Evolutionary conservation across 2,113 vertebrate species (phyloP).

Genomic region (Bucco capensis): DNA sequence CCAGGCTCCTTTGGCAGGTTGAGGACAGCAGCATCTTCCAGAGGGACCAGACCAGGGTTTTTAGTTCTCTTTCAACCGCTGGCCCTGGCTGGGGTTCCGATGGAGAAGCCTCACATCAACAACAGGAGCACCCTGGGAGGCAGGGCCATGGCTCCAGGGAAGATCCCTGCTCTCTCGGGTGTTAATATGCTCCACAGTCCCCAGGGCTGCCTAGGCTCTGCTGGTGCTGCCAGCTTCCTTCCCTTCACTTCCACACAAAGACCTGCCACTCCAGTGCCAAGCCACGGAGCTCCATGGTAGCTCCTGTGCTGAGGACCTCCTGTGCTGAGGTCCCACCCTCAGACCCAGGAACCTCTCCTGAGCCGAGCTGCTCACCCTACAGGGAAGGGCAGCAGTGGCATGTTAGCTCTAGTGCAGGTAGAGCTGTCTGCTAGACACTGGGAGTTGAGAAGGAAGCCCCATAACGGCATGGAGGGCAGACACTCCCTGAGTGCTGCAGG

Average conservation of each 20-base stretch:
- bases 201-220: conserved; percentile 62
- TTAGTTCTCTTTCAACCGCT: neutral
- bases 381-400: neutral
- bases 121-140: neutral
- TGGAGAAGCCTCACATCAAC: neutral
- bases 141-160: neutral
- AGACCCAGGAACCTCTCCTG: neutral
- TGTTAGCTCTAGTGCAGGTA: neutral
- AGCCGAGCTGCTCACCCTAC: neutral
- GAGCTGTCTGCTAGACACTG: neutral
- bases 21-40: neutral
- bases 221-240: conserved; percentile 59
- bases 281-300: conserved; percentile 23
- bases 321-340: neutral
- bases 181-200: conserved; percentile 41
- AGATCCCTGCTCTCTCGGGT: conserved; percentile 55
- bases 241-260: conserved; percentile 17
- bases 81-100: neutral
- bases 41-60: neutral
- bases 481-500: fast-evolving
- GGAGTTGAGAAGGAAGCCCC: neutral
- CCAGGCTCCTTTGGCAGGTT: neutral
- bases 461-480: neutral
- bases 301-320: conserved; percentile 45
- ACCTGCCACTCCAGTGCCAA: conserved; percentile 41